These are phyloP conservation scores for Rallus crepitans DNA, from an alignment of 2,797 vertebrate genomes.

Conservation along the genomic window DNA sequence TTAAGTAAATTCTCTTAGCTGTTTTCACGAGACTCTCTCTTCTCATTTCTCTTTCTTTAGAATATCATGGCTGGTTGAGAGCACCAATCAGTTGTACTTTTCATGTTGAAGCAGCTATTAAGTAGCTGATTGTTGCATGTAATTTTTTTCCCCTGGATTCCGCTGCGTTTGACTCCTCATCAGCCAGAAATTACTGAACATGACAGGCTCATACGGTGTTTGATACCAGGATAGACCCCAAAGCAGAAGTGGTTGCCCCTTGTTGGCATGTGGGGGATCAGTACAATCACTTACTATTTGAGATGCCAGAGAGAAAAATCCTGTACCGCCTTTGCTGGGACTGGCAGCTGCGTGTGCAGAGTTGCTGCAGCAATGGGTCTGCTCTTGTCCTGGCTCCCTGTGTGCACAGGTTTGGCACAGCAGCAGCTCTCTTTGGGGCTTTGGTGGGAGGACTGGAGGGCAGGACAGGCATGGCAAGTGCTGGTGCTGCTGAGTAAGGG, in stretches of 20 bases:
- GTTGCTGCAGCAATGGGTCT: neutral
- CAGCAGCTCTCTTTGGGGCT: neutral
- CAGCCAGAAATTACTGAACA: conserved; percentile 15
- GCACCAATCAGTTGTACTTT: conserved; percentile 55
- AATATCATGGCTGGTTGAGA: conserved; percentile 62
- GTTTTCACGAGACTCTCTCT: conserved; percentile 33
- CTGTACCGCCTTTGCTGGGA: neutral
- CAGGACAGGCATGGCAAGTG: neutral
- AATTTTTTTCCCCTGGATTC: conserved; percentile 39
- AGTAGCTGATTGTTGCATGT: conserved; percentile 51
- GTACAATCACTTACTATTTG: neutral
- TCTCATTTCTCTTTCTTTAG: conserved; percentile 56
- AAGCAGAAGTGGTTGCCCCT: neutral
- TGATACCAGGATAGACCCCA: neutral
- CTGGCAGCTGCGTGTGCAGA: neutral
- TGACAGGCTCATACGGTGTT: neutral
- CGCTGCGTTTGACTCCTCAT: neutral
- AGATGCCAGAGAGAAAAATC: neutral
- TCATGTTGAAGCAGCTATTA: conserved; percentile 57
- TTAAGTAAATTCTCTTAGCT: conserved; percentile 51
- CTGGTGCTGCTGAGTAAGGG: neutral
- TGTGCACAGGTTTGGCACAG: neutral
- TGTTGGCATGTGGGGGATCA: neutral
- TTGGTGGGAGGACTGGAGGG: neutral
- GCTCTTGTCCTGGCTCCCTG: neutral